These are phyloP conservation scores for Pachyrhynchus sulphureomaculatus DNA, from an alignment of 1,140 invertebrate genomes.

Conservation along the genomic window DNA sequence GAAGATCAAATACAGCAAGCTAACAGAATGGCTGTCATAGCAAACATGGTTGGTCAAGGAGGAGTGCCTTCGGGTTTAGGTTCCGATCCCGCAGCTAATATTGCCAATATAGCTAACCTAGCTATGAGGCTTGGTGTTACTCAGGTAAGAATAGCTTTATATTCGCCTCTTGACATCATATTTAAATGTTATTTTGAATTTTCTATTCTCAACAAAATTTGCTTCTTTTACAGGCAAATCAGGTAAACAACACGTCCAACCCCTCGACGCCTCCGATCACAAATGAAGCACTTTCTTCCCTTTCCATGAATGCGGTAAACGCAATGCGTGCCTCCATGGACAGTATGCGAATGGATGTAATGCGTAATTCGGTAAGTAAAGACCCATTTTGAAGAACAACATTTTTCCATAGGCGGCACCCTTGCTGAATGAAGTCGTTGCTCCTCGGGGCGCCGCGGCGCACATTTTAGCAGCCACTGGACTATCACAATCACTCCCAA, in stretches of 20 bases:
- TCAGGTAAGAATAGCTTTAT: slow-evolving; percentile 47
- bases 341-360: slow-evolving; percentile 50
- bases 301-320: slow-evolving; percentile 50
- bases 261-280: slow-evolving; percentile 50
- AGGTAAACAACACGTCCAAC: slow-evolving; percentile 49
- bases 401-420: no score
- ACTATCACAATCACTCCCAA: no score
- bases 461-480: no score
- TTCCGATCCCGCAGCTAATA: slow-evolving; percentile 58
- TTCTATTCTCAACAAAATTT: no score
- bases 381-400: no score
- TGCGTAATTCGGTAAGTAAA: slow-evolving; percentile 45
- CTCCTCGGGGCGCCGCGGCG: no score
- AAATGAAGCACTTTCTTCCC: slow-evolving; percentile 47
- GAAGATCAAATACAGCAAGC: slow-evolving; percentile 69
- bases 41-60: slow-evolving; percentile 65
- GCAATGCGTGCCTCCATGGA: slow-evolving; percentile 54
- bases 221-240: slow-evolving; percentile 45
- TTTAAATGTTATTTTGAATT: no score
- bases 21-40: slow-evolving; percentile 73
- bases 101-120: slow-evolving; percentile 72
- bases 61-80: slow-evolving; percentile 52
- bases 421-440: no score
- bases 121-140: slow-evolving; percentile 72
- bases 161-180: not conserved